Evolutionary conservation across 2,888 invertebrate genomes (phyloP), one percentile per base, ranked within the genome.

Genomic region (Macrostomum cliftonense): DNA sequence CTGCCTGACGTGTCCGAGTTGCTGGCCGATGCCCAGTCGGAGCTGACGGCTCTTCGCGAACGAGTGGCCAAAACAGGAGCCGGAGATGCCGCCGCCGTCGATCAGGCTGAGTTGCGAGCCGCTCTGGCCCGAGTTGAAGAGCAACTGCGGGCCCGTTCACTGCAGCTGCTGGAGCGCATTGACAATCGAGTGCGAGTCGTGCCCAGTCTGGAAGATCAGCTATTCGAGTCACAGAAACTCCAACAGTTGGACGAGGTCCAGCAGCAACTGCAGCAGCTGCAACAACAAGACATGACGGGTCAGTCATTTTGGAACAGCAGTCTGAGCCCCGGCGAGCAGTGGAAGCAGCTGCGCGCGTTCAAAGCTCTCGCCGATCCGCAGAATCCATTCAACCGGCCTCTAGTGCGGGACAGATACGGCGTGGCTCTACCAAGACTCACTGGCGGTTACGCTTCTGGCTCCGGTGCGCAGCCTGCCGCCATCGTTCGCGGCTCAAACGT

Each of bases 371-470:
- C 44, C 17, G 67, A 69, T 54, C 69, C 69, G 1, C 58, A 64
- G 45, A 67, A 65, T 54, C 54, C 60, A 43, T 54, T 56, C 43
- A 68, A 67, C 53, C 52, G 69, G 40, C 54, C 59, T 16, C 58
- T 63, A 12, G 54, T 68, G 51, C 58, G 63, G 47, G 63, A 65
- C 16, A 63, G 57, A 45, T 68, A 62, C 59, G 67, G 66, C 13
- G 62, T 69, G 19, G 64, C 65, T 52, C 58, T 69, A 5, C 68
- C 69, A 2, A 2, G 16, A 19, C 40, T 40, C 16, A 9, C 5
- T 9, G 16, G 40, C 40, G 9, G 19, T 9, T 9, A 16, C 4
- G 40, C 40, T 9, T 17, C 40, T 9, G 40, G 9, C 19, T 17
- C 40, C 16, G 40, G 9, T 7, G 40, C 40, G 5, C 40, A 2